These are phyloP conservation scores for Parapsyche elsis DNA, from an alignment of 1,140 invertebrate species.

Conservation along the genomic window DNA sequence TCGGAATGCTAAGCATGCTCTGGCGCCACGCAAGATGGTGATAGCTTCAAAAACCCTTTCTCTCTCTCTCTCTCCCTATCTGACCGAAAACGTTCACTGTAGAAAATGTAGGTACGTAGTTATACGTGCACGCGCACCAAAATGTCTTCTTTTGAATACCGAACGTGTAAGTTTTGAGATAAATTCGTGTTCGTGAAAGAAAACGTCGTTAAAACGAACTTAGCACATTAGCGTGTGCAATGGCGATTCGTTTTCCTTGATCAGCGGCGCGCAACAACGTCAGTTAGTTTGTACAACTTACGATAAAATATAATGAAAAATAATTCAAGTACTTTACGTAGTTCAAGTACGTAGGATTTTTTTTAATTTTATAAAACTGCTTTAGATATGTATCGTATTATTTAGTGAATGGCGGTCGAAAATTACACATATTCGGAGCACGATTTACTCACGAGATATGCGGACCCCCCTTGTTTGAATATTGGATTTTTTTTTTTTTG, in stretches of 20 bases:
- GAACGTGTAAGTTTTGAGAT: too few relatives aligned
- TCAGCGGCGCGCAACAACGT: neutral
- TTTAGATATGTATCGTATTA: conserved; percentile 16
- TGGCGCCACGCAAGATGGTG: conserved; percentile 52
- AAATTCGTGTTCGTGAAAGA: too few relatives aligned
- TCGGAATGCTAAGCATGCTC: conserved; percentile 50
- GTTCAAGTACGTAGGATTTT: neutral
- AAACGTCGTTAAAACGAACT: neutral
- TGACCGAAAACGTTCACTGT: neutral
- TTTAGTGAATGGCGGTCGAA: neutral
- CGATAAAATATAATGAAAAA: neutral
- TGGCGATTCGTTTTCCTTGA: conserved; percentile 3
- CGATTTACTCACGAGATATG: neutral
- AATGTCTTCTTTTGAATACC: too few relatives aligned
- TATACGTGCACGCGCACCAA: neutral
- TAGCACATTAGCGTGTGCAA: neutral
- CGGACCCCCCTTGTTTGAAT: neutral
- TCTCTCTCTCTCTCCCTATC: neutral
- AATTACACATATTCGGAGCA: neutral
- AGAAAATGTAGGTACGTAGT: neutral
- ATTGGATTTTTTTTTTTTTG: conserved; percentile 11
- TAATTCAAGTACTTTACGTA: too few relatives aligned
- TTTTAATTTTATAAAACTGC: conserved; percentile 18
- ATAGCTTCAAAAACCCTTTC: neutral
- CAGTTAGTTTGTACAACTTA: neutral